Conservation (phyloP, 2,797 vertebrate genomes). For the Pristis pectinata region DNA sequence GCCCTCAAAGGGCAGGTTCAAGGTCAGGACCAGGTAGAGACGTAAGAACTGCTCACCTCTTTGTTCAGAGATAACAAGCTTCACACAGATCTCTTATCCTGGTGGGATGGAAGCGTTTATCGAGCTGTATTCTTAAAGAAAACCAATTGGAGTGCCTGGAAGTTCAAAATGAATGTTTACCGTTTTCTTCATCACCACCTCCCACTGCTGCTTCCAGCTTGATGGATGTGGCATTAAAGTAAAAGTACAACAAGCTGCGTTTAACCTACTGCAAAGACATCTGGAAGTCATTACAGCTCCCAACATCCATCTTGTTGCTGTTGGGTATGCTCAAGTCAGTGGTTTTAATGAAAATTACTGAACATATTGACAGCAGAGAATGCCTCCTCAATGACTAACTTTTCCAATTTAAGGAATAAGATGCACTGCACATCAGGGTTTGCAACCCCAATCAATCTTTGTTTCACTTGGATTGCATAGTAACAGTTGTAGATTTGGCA, state of each 20-base stretch:
- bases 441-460: constrained; percentile 18
- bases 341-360: constrained; percentile 30
- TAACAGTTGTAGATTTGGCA: background rate
- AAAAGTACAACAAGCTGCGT: constrained; percentile 39
- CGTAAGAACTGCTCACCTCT: background rate
- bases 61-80: background rate
- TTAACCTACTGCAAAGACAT: constrained; percentile 41
- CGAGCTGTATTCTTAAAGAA: background rate
- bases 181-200: background rate
- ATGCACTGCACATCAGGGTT: background rate
- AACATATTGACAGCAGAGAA: constrained; percentile 27
- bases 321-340: constrained; percentile 29
- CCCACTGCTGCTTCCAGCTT: background rate
- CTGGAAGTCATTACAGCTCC: constrained; percentile 31
- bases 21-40: background rate
- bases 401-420: constrained; percentile 20
- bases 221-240: constrained; percentile 29
- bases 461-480: background rate
- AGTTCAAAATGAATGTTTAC: background rate
- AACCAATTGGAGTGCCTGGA: background rate
- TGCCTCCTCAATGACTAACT: background rate
- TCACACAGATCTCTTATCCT: background rate
- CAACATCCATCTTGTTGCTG: constrained; percentile 39
- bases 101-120: background rate
- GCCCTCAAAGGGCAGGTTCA: background rate